phyloP scores from a whole-genome alignment of 1,140 invertebrate genomes.

The Cherax destructor region DNA sequence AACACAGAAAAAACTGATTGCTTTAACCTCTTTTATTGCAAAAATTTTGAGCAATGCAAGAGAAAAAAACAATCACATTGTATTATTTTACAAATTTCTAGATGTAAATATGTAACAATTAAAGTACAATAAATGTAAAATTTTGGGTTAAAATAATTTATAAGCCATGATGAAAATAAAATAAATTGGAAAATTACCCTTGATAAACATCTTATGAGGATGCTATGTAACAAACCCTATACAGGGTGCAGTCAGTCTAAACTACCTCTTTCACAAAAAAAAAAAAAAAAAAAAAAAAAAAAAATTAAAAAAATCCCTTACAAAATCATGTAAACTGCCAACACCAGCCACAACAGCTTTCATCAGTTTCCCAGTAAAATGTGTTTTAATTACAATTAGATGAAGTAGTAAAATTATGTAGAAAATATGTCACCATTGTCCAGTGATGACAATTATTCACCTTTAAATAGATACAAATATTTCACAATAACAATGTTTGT shows the following conservation, averaged over 20 bases:
- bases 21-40: background rate
- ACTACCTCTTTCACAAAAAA: background rate
- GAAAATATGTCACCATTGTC: conserved; percentile 63
- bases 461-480: conserved; percentile 67
- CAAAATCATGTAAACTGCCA: conserved; percentile 45
- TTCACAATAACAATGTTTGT: conserved; percentile 69
- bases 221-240: background rate
- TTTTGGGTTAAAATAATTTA: background rate
- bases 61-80: background rate
- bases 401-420: conserved; percentile 70
- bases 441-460: conserved; percentile 58
- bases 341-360: conserved; percentile 40
- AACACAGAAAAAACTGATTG: background rate
- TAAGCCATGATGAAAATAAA: background rate
- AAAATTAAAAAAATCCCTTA: conserved; percentile 36
- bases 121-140: background rate
- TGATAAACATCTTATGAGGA: background rate
- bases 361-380: conserved; percentile 52
- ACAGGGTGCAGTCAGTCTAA: conserved; percentile 11
- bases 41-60: background rate
- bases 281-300: no score
- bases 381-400: conserved; percentile 69
- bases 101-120: background rate
- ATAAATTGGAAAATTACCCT: background rate
- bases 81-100: background rate